Base-by-base conservation (phyloP, 2,113 vertebrate species). In the Lepus americanus region DNA sequence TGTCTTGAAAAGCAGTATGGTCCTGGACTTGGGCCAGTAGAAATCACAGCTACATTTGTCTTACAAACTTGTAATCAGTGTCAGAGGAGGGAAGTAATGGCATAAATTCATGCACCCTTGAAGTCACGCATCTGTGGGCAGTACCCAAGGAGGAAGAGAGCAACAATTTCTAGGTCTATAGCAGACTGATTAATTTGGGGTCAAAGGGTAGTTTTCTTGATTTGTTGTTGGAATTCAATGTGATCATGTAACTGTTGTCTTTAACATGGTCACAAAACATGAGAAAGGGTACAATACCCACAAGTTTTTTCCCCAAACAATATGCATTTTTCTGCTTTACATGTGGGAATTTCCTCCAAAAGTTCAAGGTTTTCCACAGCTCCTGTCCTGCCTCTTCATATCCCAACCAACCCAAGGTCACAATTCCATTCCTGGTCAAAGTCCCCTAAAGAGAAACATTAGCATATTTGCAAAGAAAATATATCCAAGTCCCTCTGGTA, bases 391-490 rank as follows among this genome's bases (percentile, higher is more conserved):
- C 9, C 29, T 20, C 0, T 17, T 90, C 20, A 16, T 76, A 25
- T 64, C 31, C 33, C 31, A 63, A 33, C 33, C 4, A 39, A 27
- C 22, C 39, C 61, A 85, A 86, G 83, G 79, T 93, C 83, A 89
- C 19, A 6, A 20, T 88, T 20, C 12, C 80, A 27, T 3, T 59
- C 17, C 77, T 81, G 76, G 69, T 86, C 93, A 64, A 64, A 83
- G 59, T 66, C n/a, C 78, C n/a, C 29, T n/a, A 64, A 89, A n/a
- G 39, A 85, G 51, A 96, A 94, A 93, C 22, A 66, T 70, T 91
- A 70, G 64, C 76, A 79, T 79, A 91, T 94, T 91, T 96, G 33
- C 51, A 95, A n/a, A 53, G 59, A 94, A 96, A 96, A 94, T 81
- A 66, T 44, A 23, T 81, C 90, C 61, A 83, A 79, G 83, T 82